Evolutionary conservation across 1,140 invertebrate species (phyloP).

Genomic region (Brachionus paranguensis): DNA sequence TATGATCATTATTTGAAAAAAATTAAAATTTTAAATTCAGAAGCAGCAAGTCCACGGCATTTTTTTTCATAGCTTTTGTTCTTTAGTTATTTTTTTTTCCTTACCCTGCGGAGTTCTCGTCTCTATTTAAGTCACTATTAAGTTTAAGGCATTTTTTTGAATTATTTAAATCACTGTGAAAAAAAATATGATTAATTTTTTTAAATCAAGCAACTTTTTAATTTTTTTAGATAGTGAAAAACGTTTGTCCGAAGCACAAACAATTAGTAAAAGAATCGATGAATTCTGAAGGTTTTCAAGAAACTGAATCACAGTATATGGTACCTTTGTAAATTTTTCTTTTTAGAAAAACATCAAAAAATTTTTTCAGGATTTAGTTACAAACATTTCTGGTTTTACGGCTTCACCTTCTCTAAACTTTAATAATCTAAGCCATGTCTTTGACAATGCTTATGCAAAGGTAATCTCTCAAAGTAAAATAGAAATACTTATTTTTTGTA

Average conservation of each 20-base stretch:
- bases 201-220: not conserved
- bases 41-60: too few species aligned
- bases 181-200: not conserved
- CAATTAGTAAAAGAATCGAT: not conserved
- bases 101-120: too few species aligned
- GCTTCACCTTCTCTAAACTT: not conserved
- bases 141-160: too few species aligned
- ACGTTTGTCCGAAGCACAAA: not conserved
- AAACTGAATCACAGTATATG: not conserved
- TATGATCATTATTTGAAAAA: too few species aligned
- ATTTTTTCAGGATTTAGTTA: not conserved
- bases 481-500: not conserved
- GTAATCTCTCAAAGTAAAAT: not conserved
- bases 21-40: too few species aligned
- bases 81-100: too few species aligned
- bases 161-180: not conserved
- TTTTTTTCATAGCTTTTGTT: too few species aligned
- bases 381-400: constrained; percentile 7
- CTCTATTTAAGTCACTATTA: too few species aligned
- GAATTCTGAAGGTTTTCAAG: not conserved
- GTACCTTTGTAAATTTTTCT: not conserved
- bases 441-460: not conserved
- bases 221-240: not conserved
- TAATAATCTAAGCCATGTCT: not conserved
- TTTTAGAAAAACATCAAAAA: not conserved